These are phyloP conservation scores for Colletes collaris DNA, from an alignment of 2,888 invertebrate genomes.

Conservation along the genomic window DNA sequence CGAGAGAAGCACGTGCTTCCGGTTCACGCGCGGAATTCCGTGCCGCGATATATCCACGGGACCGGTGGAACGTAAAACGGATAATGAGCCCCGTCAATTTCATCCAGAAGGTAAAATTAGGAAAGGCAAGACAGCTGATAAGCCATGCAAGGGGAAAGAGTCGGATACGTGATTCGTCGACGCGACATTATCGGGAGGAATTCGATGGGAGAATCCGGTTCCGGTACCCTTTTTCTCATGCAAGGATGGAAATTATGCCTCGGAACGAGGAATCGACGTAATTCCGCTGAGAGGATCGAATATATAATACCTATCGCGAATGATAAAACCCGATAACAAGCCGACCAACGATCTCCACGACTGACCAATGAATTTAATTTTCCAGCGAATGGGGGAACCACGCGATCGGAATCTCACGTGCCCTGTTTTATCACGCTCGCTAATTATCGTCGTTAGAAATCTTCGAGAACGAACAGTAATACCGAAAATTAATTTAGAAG, in stretches of 20 bases:
- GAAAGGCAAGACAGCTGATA: conserved; percentile 24
- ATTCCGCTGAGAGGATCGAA: not conserved
- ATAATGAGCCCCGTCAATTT: conserved; percentile 48
- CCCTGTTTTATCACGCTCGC: no score
- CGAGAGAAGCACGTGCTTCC: conserved; percentile 35
- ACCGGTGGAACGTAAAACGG: conserved; percentile 38
- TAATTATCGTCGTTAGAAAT: no score
- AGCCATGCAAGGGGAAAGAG: conserved; percentile 23
- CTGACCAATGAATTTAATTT: conserved; percentile 10
- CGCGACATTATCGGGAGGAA: conserved; percentile 12
- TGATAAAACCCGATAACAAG: conserved; percentile 27
- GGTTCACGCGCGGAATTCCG: conserved; percentile 26
- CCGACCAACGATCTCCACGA: not conserved
- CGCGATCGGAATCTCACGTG: not conserved
- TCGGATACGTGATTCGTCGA: conserved; percentile 35
- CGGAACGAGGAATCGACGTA: conserved; percentile 1
- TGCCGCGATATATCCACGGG: conserved; percentile 30
- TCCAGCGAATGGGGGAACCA: conserved; percentile 12
- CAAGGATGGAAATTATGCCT: conserved; percentile 12
- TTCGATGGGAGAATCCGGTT: conserved; percentile 6
- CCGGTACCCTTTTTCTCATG: not conserved
- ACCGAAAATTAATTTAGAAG: no score
- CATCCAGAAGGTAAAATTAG: conserved; percentile 9
- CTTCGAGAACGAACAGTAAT: no score
- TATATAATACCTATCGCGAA: conserved; percentile 16